phyloP scores from a whole-genome alignment of 2,888 invertebrate species.

The Cheilosia variabilis region DNA sequence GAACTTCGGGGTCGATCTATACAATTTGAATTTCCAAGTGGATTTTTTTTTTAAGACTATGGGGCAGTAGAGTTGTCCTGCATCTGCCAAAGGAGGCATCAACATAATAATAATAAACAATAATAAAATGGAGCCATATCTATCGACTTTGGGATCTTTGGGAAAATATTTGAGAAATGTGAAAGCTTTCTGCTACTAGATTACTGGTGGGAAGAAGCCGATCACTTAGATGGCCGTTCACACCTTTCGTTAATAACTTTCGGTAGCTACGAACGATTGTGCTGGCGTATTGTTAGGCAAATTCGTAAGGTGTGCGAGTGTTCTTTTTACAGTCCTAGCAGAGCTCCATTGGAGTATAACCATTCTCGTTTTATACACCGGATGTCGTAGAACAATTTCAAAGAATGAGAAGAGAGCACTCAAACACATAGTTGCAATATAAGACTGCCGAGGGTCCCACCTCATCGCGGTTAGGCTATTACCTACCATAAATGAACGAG shows the following conservation, averaged over 20 bases:
- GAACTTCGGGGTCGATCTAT: background rate
- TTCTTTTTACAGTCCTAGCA: constrained; percentile 1
- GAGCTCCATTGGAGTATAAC: background rate
- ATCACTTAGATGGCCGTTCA: constrained; percentile 39
- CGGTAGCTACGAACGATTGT: constrained; percentile 53
- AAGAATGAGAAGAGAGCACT: background rate
- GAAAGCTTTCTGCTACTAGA: constrained; percentile 69
- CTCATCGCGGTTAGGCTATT: too few species aligned
- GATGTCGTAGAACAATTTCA: background rate
- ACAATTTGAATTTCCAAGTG: constrained; percentile 10
- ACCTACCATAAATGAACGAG: too few species aligned
- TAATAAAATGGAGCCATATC: constrained; percentile 23
- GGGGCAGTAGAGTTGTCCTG: background rate
- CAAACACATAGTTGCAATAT: too few species aligned
- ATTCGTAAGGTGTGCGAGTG: constrained; percentile 43
- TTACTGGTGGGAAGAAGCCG: constrained; percentile 37
- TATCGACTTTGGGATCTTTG: constrained; percentile 14
- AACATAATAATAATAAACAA: constrained; percentile 33
- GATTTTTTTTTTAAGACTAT: background rate
- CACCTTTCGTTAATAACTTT: constrained; percentile 47
- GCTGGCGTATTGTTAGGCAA: constrained; percentile 60
- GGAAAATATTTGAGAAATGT: constrained; percentile 55
- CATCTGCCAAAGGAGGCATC: constrained; percentile 30
- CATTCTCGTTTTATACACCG: too few species aligned
- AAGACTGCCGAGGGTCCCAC: too few species aligned